phyloP scores from a whole-genome alignment of 2,113 vertebrate genomes.

The Scytalopus superciliaris region DNA sequence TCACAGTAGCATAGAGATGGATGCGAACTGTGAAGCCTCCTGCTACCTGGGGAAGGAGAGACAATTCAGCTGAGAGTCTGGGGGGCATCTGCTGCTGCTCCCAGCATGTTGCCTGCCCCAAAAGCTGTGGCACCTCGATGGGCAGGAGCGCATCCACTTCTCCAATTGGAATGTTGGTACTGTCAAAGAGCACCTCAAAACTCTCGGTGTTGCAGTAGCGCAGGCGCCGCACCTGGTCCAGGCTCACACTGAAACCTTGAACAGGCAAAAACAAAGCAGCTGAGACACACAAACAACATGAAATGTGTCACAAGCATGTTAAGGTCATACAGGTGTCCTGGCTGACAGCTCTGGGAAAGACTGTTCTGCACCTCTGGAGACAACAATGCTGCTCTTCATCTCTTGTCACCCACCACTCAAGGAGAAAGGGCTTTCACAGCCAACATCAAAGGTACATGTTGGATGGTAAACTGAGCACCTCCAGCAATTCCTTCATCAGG shows the following conservation, averaged over 20 bases:
- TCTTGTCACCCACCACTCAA: background rate
- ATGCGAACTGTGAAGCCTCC: slow-evolving; percentile 78
- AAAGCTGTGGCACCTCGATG: slow-evolving; percentile 74
- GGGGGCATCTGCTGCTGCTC: background rate
- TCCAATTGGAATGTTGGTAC: slow-evolving; percentile 60
- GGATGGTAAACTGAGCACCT: background rate
- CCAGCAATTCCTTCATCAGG: background rate
- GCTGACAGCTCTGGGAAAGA: background rate
- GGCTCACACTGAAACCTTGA: slow-evolving; percentile 78
- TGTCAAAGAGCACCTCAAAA: slow-evolving; percentile 78
- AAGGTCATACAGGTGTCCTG: background rate
- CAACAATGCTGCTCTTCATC: background rate
- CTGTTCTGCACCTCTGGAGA: background rate
- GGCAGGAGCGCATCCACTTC: slow-evolving; percentile 66
- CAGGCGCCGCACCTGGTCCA: slow-evolving; percentile 77
- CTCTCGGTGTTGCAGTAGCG: slow-evolving; percentile 71
- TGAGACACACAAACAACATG: background rate
- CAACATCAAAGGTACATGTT: background rate
- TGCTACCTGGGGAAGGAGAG: slow-evolving; percentile 70
- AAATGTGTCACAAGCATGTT: fast-evolving
- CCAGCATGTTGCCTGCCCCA: fast-evolving
- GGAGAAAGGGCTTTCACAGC: background rate
- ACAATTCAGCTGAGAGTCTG: background rate
- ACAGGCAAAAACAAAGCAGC: background rate
- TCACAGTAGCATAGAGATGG: slow-evolving; percentile 74